Base-by-base conservation (phyloP, 2,797 vertebrate genomes). In the Manis javanica region DNA sequence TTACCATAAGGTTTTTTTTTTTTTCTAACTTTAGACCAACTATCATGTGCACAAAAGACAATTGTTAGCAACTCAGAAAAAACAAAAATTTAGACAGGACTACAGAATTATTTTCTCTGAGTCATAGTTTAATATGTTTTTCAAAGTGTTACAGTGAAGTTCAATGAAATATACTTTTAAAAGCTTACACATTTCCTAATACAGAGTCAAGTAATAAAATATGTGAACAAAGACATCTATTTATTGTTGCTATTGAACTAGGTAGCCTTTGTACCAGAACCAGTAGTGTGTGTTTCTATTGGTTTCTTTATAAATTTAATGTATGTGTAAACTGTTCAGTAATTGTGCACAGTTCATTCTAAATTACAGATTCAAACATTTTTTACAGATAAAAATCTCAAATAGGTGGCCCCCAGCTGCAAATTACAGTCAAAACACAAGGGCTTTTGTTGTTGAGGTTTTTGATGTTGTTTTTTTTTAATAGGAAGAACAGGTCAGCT, bases 341-440 rank as follows among this genome's bases (percentile, higher is more conserved):
- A 82, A 61, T 53, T 92, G 4, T 71, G 26, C 2, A 55, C 12
- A 7, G 3, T 37, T n/a, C 29, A 81, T 92, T 13, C 15, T 94
- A 39, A 93, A 75, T 90, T 90, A 78, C 0, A 90, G 46, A 86
- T 15, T 82, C 26, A 79, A 53, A 19, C 12, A 34, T 55, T 77
- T 77, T 55, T 72, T 26, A 63, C 64, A 11, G 21, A 82, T 71
- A 66, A 59, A 92, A 78, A 46, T 61, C 23, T 79, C 69, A 89
- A 78, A 24, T 51, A 87, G 7, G 11, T 71, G 10, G 5, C 1
- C 2, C 0, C 3, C 66, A 39, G 9, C 11, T 64, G 3, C 93
- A 96, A 95, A 91, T 66, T 46, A 82, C 3, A 49, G 39, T 89
- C 1, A 95, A 96, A 59, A 78, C 39, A 88, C 37, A 87, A 4